phyloP scores from a whole-genome alignment of 2,888 invertebrate genomes.

The Spodoptera littoralis region DNA sequence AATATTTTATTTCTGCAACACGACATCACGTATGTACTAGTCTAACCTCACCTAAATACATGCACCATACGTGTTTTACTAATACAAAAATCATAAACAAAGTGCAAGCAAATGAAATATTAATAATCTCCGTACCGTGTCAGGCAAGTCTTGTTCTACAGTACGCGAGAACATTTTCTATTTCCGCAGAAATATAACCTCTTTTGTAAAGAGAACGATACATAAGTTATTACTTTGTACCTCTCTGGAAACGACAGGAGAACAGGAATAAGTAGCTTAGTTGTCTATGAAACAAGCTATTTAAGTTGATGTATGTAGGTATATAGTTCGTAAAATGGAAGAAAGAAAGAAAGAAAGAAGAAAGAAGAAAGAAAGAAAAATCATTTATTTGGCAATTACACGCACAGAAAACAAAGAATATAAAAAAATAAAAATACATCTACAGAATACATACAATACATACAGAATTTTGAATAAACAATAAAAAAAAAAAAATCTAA shows the following conservation, averaged over 20 bases:
- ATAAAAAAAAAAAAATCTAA: too few species aligned
- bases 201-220: constrained; percentile 11
- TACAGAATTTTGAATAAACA: too few species aligned
- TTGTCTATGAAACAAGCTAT: constrained; percentile 1
- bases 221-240: constrained; percentile 20
- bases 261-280: constrained; percentile 26
- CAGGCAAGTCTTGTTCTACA: not conserved
- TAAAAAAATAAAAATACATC: too few species aligned
- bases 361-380: too few species aligned
- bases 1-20: too few species aligned
- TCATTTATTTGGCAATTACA: too few species aligned
- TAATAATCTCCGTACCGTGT: not conserved
- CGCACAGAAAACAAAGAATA: too few species aligned
- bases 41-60: too few species aligned
- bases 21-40: too few species aligned
- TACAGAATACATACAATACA: too few species aligned
- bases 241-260: not conserved
- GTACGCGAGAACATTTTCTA: not conserved
- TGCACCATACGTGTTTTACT: too few species aligned
- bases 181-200: constrained; percentile 3
- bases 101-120: not conserved
- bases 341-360: too few species aligned
- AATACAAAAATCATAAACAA: not conserved
- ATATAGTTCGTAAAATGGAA: not conserved
- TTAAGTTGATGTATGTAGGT: not conserved